Evolutionary conservation across 1,140 invertebrate genomes (phyloP).

Genomic region (Bradysia coprophila): DNA sequence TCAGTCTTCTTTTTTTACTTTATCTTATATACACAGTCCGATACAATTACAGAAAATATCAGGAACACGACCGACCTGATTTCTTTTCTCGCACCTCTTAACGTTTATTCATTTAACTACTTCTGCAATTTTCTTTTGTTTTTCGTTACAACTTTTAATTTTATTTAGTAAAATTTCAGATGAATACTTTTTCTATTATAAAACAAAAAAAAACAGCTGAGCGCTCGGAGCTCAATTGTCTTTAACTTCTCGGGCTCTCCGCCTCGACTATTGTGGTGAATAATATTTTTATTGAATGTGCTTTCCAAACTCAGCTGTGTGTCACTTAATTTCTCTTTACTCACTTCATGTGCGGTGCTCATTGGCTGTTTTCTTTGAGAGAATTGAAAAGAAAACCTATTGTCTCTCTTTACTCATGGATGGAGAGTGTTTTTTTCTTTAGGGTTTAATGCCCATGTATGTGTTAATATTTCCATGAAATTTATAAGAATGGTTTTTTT

Average conservation of each 20-base stretch:
- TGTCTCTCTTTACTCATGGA: no score
- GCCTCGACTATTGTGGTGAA: conserved; percentile 1
- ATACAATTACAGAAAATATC: background rate
- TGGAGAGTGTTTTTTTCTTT: no score
- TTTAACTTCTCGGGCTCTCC: conserved; percentile 1
- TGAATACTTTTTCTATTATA: background rate
- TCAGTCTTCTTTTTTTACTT: background rate
- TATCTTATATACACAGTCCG: background rate
- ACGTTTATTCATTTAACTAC: background rate
- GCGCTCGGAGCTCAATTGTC: conserved; percentile 2
- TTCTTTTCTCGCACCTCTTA: background rate
- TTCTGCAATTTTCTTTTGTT: background rate
- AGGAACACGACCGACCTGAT: background rate
- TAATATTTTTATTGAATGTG: no score
- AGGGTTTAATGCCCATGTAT: no score
- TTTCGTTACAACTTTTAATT: background rate
- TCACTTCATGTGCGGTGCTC: no score
- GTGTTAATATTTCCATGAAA: no score
- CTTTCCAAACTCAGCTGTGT: no score
- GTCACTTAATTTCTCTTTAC: no score
- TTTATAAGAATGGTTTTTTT: no score
- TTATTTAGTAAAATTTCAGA: no score
- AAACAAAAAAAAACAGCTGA: conserved; percentile 2
- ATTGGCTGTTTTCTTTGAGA: no score
- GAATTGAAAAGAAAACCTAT: no score